Conservation (phyloP, 2,888 invertebrate genomes). For the Leptarthrus brevirostris region DNA sequence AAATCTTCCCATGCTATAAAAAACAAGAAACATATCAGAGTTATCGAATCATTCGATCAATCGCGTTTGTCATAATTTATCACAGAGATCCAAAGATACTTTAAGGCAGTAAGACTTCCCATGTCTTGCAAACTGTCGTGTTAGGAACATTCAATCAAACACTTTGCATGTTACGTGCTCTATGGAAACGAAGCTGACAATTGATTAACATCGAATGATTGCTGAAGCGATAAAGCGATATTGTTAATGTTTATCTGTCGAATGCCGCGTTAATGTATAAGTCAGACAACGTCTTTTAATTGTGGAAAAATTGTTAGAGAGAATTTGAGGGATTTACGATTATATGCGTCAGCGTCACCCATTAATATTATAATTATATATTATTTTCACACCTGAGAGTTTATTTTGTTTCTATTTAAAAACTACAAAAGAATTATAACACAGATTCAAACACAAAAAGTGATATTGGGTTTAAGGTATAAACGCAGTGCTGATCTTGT, state of each 20-base stretch:
- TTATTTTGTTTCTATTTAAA: too few species aligned
- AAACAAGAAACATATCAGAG: background rate
- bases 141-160: constrained; percentile 32
- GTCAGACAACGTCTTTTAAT: constrained; percentile 5
- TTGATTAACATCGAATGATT: constrained; percentile 45
- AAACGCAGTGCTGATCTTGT: too few species aligned
- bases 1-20: constrained; percentile 1
- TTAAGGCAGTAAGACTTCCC: background rate
- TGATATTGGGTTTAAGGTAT: too few species aligned
- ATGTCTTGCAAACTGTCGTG: background rate
- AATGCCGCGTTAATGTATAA: constrained; percentile 17
- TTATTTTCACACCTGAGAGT: too few species aligned
- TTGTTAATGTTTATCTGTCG: background rate
- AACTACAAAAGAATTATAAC: too few species aligned
- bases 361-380: too few species aligned
- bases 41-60: background rate
- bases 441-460: too few species aligned
- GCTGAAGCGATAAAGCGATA: constrained; percentile 23
- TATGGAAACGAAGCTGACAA: constrained; percentile 40
- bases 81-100: background rate
- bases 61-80: constrained; percentile 12
- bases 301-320: background rate
- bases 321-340: background rate
- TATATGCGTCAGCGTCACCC: too few species aligned
- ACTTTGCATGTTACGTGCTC: constrained; percentile 15